These are phyloP conservation scores for Hemicrepidius hirtus DNA, from an alignment of 2,888 invertebrate species.

Conservation along the genomic window DNA sequence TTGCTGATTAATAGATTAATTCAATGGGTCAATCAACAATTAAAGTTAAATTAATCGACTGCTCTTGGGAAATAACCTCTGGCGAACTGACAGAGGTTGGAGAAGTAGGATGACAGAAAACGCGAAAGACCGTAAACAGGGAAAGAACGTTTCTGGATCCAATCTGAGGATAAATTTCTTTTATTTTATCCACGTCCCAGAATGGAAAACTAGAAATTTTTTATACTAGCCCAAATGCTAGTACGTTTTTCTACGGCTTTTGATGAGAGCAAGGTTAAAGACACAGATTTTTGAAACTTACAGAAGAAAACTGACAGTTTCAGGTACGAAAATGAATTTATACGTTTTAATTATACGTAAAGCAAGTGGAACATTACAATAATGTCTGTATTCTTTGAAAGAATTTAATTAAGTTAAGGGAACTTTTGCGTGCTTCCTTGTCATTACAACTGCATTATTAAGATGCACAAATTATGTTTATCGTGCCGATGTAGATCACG, in stretches of 20 bases:
- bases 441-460: not conserved
- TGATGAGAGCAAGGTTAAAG: no score
- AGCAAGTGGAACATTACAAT: no score
- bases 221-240: not conserved
- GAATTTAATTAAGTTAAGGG: not conserved
- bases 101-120: slow-evolving; percentile 8
- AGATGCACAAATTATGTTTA: not conserved
- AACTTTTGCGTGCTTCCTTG: not conserved
- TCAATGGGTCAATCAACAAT: slow-evolving; percentile 14
- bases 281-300: no score
- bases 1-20: slow-evolving; percentile 20
- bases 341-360: not conserved
- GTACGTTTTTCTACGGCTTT: no score
- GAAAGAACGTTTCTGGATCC: not conserved
- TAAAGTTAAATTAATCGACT: slow-evolving; percentile 13
- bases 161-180: slow-evolving; percentile 7
- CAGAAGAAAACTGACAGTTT: no score
- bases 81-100: not conserved
- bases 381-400: not conserved
- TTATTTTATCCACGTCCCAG: not conserved
- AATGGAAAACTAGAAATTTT: not conserved
- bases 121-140: not conserved
- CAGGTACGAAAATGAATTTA: not conserved
- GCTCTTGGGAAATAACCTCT: slow-evolving; percentile 11
- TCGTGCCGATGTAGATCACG: not conserved